A percentile compares a stretch with the other conserved stretches of the same genome.
Evolutionary conservation across 1,140 invertebrate species (phyloP).

Genomic region (Drosophila trapezifrons): DNA sequence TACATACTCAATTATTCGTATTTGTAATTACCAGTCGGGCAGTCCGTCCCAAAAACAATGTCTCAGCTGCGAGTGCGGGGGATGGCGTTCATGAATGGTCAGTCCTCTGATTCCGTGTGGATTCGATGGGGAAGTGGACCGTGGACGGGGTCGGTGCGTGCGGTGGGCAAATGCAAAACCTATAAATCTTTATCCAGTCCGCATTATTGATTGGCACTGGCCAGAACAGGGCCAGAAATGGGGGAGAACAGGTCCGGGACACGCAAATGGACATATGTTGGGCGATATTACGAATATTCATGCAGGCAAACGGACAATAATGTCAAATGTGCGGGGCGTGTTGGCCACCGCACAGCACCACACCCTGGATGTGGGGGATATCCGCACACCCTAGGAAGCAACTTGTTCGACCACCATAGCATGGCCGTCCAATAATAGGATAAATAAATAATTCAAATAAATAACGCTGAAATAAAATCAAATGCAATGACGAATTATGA

Average conservation of each 20-base stretch:
- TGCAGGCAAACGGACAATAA: constrained; percentile 30
- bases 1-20: constrained; percentile 35
- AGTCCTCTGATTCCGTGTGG: constrained; percentile 20
- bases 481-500: constrained; percentile 82
- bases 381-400: constrained; percentile 28
- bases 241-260: constrained; percentile 26
- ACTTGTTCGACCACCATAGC: constrained; percentile 21
- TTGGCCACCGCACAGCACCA: not conserved
- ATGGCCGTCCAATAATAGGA: constrained; percentile 63
- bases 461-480: constrained; percentile 81
- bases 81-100: not conserved
- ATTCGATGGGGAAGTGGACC: constrained; percentile 7
- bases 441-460: constrained; percentile 82
- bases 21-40: constrained; percentile 36
- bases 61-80: constrained; percentile 15
- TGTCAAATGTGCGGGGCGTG: constrained; percentile 49
- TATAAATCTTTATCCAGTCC: constrained; percentile 83
- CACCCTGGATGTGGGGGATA: constrained; percentile 19
- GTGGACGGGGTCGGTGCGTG: constrained; percentile 24
- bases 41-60: constrained; percentile 1
- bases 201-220: constrained; percentile 79
- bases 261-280: constrained; percentile 77
- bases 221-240: not conserved
- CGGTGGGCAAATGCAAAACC: constrained; percentile 64
- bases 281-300: constrained; percentile 60